Percentiles rank a stretch among this genome's conserved stretches.
Conservation (phyloP, 2,797 vertebrate genomes). For the Sarcophilus harrisii region DNA sequence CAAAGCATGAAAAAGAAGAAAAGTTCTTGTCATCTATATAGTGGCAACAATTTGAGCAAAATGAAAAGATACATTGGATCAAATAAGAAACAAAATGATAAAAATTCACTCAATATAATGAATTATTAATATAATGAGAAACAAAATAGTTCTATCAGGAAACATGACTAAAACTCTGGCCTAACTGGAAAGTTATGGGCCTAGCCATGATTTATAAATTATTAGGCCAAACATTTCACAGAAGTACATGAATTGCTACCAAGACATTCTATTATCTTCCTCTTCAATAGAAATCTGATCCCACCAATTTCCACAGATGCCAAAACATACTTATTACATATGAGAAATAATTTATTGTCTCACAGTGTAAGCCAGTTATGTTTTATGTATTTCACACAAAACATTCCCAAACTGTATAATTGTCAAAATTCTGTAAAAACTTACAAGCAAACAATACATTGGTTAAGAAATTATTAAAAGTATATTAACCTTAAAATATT, state of each 20-base stretch:
- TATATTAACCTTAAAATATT: not conserved
- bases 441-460: not conserved
- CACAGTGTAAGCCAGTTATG: not conserved
- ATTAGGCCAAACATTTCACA: not conserved
- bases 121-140: not conserved
- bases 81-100: not conserved
- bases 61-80: not conserved
- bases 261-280: not conserved
- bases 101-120: not conserved
- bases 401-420: not conserved
- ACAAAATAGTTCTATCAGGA: not conserved
- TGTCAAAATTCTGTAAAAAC: not conserved
- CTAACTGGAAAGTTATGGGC: not conserved
- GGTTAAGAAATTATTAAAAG: not conserved
- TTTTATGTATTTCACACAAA: not conserved
- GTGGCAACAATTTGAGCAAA: not conserved
- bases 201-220: not conserved
- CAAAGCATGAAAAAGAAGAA: not conserved
- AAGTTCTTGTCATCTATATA: not conserved
- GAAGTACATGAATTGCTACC: not conserved
- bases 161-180: not conserved
- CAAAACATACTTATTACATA: not conserved
- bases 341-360: not conserved
- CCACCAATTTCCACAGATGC: not conserved
- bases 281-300: not conserved